phyloP scores from a whole-genome alignment of 2,888 invertebrate species.

The Sclerodermus sp. region DNA sequence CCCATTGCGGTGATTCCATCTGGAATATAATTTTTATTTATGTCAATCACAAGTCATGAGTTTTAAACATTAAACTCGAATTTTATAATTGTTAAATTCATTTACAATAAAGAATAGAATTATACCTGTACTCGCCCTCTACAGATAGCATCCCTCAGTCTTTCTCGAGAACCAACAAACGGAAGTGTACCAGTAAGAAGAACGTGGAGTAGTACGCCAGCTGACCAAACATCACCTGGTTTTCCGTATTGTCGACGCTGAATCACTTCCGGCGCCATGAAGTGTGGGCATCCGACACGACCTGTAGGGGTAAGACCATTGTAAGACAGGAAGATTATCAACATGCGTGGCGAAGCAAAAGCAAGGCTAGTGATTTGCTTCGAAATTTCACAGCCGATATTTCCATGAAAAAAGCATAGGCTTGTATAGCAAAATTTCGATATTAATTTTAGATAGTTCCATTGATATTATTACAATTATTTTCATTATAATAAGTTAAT shows the following conservation, averaged over 20 bases:
- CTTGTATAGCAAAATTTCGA: not conserved
- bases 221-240: slow-evolving; percentile 97
- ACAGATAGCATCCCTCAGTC: slow-evolving; percentile 90
- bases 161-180: slow-evolving; percentile 90
- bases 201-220: slow-evolving; percentile 92
- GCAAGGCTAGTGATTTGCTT: slow-evolving; percentile 23
- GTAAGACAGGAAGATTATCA: slow-evolving; percentile 10
- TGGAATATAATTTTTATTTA: slow-evolving; percentile 52
- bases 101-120: too few relatives aligned
- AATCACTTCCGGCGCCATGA: slow-evolving; percentile 98
- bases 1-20: slow-evolving; percentile 90
- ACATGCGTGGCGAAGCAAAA: slow-evolving; percentile 15
- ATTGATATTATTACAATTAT: too few relatives aligned
- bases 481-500: too few relatives aligned
- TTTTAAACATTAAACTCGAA: too few relatives aligned
- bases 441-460: too few relatives aligned
- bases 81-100: too few relatives aligned
- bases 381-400: slow-evolving; percentile 3
- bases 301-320: slow-evolving; percentile 61
- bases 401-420: not conserved
- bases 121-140: slow-evolving; percentile 78
- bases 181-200: slow-evolving; percentile 92
- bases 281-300: slow-evolving; percentile 93
- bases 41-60: too few relatives aligned
- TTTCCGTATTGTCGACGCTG: slow-evolving; percentile 88